Percentiles rank a stretch among this genome's conserved stretches.
Conservation (phyloP, 2,113 vertebrate species). For the Lepus americanus region DNA sequence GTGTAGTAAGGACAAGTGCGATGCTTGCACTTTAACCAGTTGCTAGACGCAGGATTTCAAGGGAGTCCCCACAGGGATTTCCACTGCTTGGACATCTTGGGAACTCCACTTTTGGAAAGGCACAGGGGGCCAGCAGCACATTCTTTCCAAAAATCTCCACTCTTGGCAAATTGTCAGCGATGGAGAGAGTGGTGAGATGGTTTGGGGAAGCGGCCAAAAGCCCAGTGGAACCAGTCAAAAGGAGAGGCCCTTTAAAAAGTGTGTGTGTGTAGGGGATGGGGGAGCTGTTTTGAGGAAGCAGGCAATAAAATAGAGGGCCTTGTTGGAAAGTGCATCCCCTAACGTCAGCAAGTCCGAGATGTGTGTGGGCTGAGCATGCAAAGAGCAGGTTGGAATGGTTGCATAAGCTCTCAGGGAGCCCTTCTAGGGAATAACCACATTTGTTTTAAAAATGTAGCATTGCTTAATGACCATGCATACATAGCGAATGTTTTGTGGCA, state of each 20-base stretch:
- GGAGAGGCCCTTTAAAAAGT: neutral
- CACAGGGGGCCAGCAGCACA: neutral
- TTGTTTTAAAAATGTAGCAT: neutral
- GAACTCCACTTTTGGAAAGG: neutral
- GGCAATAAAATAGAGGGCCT: neutral
- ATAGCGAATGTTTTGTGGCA: neutral
- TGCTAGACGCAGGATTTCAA: neutral
- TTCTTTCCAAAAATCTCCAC: neutral
- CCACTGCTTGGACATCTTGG: neutral
- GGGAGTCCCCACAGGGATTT: neutral
- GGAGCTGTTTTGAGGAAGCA: neutral
- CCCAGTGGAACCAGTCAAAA: neutral
- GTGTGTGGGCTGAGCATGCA: neutral
- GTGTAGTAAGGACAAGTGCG: neutral
- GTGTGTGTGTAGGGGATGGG: neutral
- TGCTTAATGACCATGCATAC: neutral
- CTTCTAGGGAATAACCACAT: neutral
- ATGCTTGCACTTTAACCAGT: neutral
- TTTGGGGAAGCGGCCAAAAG: neutral
- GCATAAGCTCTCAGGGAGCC: rapidly evolving
- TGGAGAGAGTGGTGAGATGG: neutral
- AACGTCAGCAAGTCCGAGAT: neutral
- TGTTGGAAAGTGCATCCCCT: neutral
- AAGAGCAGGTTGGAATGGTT: neutral
- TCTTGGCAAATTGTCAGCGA: neutral